Conservation (phyloP, 2,113 vertebrate genomes). For the Epinephelus fuscoguttatus region DNA sequence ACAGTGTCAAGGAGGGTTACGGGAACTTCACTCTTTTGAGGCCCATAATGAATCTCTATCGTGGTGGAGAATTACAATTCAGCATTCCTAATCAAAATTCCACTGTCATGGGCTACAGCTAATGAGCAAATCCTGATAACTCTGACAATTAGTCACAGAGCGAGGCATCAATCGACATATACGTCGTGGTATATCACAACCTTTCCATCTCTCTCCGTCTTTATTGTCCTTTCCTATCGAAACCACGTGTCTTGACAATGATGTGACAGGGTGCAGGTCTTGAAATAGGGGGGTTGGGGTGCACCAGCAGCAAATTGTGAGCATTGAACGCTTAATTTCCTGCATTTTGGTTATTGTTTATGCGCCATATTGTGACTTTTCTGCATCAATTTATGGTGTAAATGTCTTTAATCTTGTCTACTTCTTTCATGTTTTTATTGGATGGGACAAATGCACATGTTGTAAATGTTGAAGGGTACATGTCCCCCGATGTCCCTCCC, state of each 20-base stretch:
- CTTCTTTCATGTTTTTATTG: too few species aligned
- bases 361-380: too few species aligned
- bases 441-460: too few species aligned
- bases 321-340: too few species aligned
- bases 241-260: background rate
- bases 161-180: conserved; percentile 26
- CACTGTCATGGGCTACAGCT: conserved; percentile 41
- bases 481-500: too few species aligned
- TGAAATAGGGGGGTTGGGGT: too few species aligned
- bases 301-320: too few species aligned
- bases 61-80: conserved; percentile 28
- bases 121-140: conserved; percentile 44
- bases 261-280: too few species aligned
- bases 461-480: too few species aligned
- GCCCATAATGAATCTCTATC: conserved; percentile 19
- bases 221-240: background rate
- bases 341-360: too few species aligned
- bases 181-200: conserved; percentile 1
- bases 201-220: background rate
- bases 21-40: background rate
- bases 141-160: conserved; percentile 26
- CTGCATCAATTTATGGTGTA: too few species aligned
- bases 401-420: too few species aligned
- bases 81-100: conserved; percentile 50
- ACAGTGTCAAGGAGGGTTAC: background rate